Percentiles rank a stretch among this genome's conserved stretches.
phyloP scores from a whole-genome alignment of 2,888 invertebrate species.

The Phortica magna region DNA sequence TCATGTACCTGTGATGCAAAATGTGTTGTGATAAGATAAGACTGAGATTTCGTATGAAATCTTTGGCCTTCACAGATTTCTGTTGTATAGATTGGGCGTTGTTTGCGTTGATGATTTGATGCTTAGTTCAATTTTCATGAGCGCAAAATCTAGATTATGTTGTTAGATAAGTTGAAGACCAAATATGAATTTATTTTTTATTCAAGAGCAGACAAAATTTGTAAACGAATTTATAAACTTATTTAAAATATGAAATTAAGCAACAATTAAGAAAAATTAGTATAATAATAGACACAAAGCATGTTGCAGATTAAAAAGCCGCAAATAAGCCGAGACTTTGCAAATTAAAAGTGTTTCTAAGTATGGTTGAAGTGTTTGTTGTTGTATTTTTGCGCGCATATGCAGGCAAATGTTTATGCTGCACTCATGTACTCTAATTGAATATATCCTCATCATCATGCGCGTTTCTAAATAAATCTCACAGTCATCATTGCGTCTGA shows the following conservation, averaged over 20 bases:
- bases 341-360: background rate
- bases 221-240: too few relatives aligned
- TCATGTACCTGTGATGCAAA: background rate
- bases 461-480: slow-evolving; percentile 17
- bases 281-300: background rate
- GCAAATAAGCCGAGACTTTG: background rate
- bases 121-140: too few relatives aligned
- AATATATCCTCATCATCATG: slow-evolving; percentile 36
- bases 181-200: too few relatives aligned
- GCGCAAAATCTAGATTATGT: too few relatives aligned
- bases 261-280: background rate
- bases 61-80: too few relatives aligned
- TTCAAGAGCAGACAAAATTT: too few relatives aligned
- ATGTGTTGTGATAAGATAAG: background rate
- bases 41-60: background rate
- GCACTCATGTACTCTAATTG: slow-evolving; percentile 36
- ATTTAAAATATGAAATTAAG: too few relatives aligned
- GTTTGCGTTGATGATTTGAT: too few relatives aligned
- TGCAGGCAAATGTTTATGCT: slow-evolving; percentile 10
- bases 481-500: slow-evolving; percentile 5
- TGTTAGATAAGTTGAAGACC: too few relatives aligned
- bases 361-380: background rate
- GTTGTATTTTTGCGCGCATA: slow-evolving; percentile 6
- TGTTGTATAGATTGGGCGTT: too few relatives aligned
- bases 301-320: background rate